These are phyloP conservation scores for Sarcophaga bullata DNA, from an alignment of 1,140 invertebrate genomes.

Conservation along the genomic window DNA sequence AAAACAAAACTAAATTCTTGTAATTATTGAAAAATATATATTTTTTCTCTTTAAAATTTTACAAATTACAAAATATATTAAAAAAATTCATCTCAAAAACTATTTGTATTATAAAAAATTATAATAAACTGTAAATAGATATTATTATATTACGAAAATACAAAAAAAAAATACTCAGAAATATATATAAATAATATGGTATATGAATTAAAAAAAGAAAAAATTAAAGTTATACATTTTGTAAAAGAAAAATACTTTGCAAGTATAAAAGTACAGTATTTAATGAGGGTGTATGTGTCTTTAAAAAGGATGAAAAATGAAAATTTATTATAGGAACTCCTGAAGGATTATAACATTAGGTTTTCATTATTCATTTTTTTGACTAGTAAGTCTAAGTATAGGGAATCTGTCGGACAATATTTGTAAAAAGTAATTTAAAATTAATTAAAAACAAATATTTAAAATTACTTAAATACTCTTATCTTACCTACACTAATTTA, in stretches of 20 bases:
- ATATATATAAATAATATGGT: background rate
- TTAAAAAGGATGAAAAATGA: background rate
- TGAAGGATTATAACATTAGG: background rate
- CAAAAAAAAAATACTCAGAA: background rate
- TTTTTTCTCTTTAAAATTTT: background rate
- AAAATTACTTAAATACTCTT: too few relatives aligned
- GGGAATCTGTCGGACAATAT: slow-evolving; percentile 37
- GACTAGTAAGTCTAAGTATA: slow-evolving; percentile 13
- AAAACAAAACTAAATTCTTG: slow-evolving; percentile 3
- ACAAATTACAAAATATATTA: background rate
- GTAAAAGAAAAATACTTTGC: background rate
- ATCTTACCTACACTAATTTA: too few relatives aligned
- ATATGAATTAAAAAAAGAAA: background rate
- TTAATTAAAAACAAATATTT: background rate
- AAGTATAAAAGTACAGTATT: background rate
- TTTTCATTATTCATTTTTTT: slow-evolving; percentile 1
- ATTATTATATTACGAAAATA: background rate
- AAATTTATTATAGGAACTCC: background rate
- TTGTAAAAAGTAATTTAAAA: slow-evolving; percentile 30
- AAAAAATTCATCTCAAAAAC: slow-evolving; percentile 3
- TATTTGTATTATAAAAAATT: background rate
- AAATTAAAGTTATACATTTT: too few relatives aligned
- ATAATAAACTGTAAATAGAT: background rate
- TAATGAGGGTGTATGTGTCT: background rate
- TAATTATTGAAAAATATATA: slow-evolving; percentile 6